phyloP scores from a whole-genome alignment of 2,888 invertebrate species.

The Aspidapion aeneum region DNA sequence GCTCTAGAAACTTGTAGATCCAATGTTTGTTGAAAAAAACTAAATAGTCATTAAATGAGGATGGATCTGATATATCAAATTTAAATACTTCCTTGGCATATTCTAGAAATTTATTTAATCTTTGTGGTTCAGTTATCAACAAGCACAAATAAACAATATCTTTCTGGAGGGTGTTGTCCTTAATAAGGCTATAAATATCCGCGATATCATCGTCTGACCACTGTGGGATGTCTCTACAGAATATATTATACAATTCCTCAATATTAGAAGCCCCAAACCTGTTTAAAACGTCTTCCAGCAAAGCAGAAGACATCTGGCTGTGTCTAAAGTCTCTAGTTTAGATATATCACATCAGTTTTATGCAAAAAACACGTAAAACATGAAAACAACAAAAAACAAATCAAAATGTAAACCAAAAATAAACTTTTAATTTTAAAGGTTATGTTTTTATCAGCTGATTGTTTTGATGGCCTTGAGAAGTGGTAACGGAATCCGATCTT shows the following conservation, averaged over 20 bases:
- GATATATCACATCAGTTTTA: no score
- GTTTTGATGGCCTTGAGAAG: no score
- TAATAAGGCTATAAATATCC: constrained; percentile 21
- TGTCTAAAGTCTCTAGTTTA: no score
- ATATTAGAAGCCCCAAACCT: background rate
- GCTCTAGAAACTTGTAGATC: constrained; percentile 38
- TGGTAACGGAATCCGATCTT: no score
- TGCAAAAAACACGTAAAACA: no score
- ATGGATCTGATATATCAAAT: constrained; percentile 35
- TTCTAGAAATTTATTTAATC: constrained; percentile 31
- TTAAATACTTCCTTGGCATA: constrained; percentile 33
- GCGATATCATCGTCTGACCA: background rate
- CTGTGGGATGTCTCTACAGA: background rate
- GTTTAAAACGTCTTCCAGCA: background rate
- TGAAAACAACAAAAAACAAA: no score
- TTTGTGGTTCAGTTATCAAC: constrained; percentile 29
- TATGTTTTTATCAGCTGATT: no score
- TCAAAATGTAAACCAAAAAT: no score
- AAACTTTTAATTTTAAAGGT: no score
- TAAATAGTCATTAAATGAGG: constrained; percentile 39
- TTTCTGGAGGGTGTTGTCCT: constrained; percentile 31
- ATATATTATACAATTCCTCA: background rate
- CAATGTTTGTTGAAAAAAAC: constrained; percentile 41
- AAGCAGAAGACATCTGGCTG: no score
- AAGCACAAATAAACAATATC: constrained; percentile 36